These are phyloP conservation scores for Percopsis omiscomaycus DNA, from an alignment of 2,797 vertebrate genomes.

Conservation along the genomic window DNA sequence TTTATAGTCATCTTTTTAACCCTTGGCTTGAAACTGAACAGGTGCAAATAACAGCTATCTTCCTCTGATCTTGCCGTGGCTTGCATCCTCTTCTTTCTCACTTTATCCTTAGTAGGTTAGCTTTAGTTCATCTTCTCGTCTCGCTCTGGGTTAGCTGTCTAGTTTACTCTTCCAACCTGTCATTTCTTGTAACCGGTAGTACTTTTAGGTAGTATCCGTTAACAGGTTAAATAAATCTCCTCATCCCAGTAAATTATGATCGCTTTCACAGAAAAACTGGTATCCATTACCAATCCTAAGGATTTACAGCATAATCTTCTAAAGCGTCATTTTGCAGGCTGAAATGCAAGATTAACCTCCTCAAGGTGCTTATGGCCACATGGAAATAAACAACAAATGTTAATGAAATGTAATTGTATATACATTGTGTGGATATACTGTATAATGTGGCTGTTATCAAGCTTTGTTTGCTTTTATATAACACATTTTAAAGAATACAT, in stretches of 20 bases:
- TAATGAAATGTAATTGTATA: neutral
- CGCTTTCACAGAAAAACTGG: constrained; percentile 55
- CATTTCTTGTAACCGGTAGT: constrained; percentile 22
- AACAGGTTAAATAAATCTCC: constrained; percentile 46
- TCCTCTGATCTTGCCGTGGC: constrained; percentile 16
- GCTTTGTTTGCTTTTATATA: too few relatives aligned
- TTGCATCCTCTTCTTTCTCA: neutral
- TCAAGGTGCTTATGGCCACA: constrained; percentile 10
- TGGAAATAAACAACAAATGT: constrained; percentile 1
- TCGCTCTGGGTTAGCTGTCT: neutral
- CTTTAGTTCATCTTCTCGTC: constrained; percentile 4
- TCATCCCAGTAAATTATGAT: constrained; percentile 19
- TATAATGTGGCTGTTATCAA: too few relatives aligned
- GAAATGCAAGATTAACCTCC: constrained; percentile 23
- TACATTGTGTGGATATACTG: neutral
- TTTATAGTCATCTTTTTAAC: constrained; percentile 42
- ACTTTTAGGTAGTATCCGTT: constrained; percentile 44
- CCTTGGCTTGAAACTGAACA: constrained; percentile 50
- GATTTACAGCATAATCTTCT: constrained; percentile 38
- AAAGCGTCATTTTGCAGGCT: constrained; percentile 42
- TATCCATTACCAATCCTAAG: constrained; percentile 53
- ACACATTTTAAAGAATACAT: neutral
- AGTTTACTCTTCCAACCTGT: constrained; percentile 22
- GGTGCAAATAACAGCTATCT: constrained; percentile 25
- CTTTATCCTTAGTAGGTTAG: constrained; percentile 1